Percentiles rank a stretch among this genome's conserved stretches.
These are phyloP conservation scores for Apamea monoglypha DNA, from an alignment of 2,888 invertebrate genomes.

Conservation along the genomic window DNA sequence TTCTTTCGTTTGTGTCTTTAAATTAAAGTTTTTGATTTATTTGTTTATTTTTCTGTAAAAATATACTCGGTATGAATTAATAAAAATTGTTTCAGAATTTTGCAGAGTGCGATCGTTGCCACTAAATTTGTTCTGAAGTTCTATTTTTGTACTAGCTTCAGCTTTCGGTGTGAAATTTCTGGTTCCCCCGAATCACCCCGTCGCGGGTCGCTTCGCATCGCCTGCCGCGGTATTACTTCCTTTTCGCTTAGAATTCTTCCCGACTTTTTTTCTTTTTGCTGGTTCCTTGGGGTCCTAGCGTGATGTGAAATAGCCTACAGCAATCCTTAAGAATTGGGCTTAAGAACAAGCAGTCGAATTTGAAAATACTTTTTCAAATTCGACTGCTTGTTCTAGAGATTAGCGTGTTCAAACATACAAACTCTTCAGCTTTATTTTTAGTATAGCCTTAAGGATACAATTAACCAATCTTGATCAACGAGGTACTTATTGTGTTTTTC, in stretches of 20 bases:
- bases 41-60: neutral
- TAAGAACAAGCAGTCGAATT: too few species aligned
- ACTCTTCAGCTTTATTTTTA: neutral
- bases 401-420: too few species aligned
- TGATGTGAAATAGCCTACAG: too few species aligned
- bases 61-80: neutral
- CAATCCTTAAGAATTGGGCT: neutral
- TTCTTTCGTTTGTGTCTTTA: constrained; percentile 3
- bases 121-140: neutral
- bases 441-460: neutral
- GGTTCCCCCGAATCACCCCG: too few species aligned
- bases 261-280: neutral
- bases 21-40: neutral
- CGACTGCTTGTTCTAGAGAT: neutral
- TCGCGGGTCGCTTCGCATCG: too few species aligned
- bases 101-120: neutral
- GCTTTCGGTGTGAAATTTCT: too few species aligned
- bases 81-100: neutral
- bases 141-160: neutral
- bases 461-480: neutral
- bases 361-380: neutral
- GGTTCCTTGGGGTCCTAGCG: too few species aligned
- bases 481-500: neutral
- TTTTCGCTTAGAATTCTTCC: neutral
- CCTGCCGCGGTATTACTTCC: neutral